phyloP scores from a whole-genome alignment of 2,888 invertebrate species.

The Phragmatobia fuliginosa region DNA sequence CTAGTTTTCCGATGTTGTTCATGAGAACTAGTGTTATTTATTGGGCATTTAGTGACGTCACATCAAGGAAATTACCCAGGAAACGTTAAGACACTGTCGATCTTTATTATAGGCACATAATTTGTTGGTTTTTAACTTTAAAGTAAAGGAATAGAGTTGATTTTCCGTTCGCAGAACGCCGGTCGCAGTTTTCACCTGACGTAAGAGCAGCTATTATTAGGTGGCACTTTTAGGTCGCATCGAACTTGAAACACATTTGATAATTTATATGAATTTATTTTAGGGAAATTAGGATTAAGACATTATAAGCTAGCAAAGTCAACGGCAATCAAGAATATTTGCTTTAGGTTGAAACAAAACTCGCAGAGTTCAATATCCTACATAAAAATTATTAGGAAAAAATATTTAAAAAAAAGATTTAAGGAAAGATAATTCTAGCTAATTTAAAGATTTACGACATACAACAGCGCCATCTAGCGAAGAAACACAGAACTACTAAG shows the following conservation, averaged over 20 bases:
- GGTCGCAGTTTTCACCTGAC: slow-evolving; percentile 36
- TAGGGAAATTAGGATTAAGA: background rate
- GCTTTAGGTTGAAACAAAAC: background rate
- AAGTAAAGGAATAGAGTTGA: fast-evolving
- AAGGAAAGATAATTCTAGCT: too few relatives aligned
- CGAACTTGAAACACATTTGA: slow-evolving; percentile 50
- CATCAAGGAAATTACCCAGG: slow-evolving; percentile 14
- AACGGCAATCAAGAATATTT: background rate
- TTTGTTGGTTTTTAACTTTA: slow-evolving; percentile 12
- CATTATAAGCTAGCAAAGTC: background rate
- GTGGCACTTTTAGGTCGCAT: slow-evolving; percentile 32
- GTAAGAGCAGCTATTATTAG: slow-evolving; percentile 38
- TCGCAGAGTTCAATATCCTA: background rate
- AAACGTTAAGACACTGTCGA: slow-evolving; percentile 20
- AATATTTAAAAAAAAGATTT: too few relatives aligned
- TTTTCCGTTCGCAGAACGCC: background rate
- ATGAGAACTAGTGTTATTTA: background rate
- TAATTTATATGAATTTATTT: slow-evolving; percentile 28
- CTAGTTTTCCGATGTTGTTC: background rate
- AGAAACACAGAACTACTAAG: too few relatives aligned
- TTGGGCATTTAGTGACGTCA: slow-evolving; percentile 8
- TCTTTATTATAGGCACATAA: background rate
- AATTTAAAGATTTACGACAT: too few relatives aligned
- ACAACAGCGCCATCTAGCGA: too few relatives aligned
- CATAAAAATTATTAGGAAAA: too few relatives aligned